Percentiles rank a stretch among this genome's conserved stretches.
Evolutionary conservation across 2,113 vertebrate genomes (phyloP).

Genomic region (Paracanthobrama guichenoti): DNA sequence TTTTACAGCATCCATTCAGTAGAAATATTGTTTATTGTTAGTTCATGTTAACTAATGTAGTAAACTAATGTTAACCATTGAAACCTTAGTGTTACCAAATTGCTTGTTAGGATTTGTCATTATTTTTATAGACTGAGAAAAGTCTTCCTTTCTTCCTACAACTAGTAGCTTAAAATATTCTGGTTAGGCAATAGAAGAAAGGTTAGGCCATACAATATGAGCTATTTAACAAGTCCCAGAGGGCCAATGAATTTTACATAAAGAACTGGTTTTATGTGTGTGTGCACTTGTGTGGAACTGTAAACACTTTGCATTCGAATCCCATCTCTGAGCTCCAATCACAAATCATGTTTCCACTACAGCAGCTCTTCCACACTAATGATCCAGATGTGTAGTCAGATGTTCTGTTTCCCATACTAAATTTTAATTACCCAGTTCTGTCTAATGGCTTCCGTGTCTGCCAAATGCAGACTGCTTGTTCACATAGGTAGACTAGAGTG

Average conservation of each 20-base stretch:
- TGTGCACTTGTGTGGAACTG: slow-evolving; percentile 24
- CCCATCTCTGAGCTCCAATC: slow-evolving; percentile 25
- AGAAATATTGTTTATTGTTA: too few species aligned
- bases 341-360: slow-evolving; percentile 35
- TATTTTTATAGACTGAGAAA: not conserved
- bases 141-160: not conserved
- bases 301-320: slow-evolving; percentile 15
- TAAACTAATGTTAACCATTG: not conserved
- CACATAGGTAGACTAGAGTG: not conserved
- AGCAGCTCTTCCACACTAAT: slow-evolving; percentile 11
- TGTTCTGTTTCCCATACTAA: slow-evolving; percentile 10
- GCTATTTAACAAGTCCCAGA: not conserved
- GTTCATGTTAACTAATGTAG: not conserved
- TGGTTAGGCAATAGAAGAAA: not conserved
- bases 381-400: slow-evolving; percentile 40
- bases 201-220: not conserved
- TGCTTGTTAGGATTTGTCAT: not conserved
- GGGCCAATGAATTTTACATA: not conserved
- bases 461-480: slow-evolving; percentile 25
- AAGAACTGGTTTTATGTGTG: not conserved
- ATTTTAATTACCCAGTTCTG: slow-evolving; percentile 30
- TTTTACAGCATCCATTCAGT: too few species aligned
- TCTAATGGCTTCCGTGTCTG: not conserved
- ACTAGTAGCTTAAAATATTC: not conserved
- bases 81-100: not conserved